Evolutionary conservation across 35 echinoderm and acorn worm species (phyloP).

Genomic region (Anneissia japonica): DNA sequence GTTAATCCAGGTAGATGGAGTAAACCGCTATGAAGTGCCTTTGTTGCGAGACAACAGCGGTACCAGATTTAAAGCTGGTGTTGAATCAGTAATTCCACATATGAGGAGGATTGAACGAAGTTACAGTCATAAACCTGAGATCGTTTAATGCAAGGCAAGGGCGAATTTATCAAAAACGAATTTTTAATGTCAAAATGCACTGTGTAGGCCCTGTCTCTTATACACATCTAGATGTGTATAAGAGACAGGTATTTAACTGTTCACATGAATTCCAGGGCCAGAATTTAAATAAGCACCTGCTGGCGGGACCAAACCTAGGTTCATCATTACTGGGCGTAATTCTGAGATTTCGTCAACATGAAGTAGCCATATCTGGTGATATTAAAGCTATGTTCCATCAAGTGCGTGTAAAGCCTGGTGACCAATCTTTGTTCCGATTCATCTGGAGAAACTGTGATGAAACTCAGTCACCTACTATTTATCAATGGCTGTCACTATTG

Average conservation of each 20-base stretch:
- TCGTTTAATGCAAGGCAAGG: too few species aligned
- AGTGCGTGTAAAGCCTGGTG: background rate
- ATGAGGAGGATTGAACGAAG: conserved; percentile 3
- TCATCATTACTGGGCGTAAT: background rate
- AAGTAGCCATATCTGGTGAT: background rate
- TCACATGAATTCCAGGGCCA: conserved; percentile 4
- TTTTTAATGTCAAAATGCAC: too few species aligned
- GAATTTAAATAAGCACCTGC: background rate
- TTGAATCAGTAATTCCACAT: background rate
- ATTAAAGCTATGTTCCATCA: background rate
- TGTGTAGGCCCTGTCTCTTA: too few species aligned
- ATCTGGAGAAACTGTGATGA: background rate
- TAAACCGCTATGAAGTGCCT: background rate
- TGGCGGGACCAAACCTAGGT: background rate
- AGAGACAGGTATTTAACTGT: conserved; percentile 6
- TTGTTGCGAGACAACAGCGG: background rate
- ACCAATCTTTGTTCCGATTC: background rate
- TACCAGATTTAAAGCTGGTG: background rate
- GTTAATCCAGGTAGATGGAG: background rate
- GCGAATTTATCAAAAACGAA: too few species aligned
- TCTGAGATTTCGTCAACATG: background rate
- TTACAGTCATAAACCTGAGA: background rate
- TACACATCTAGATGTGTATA: too few species aligned
- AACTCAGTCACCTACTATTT: background rate
- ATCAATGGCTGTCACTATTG: conserved; percentile 2